Evolutionary conservation across 2,113 vertebrate species (phyloP), one percentile per base, ranked within the genome.

Genomic region (Toxotes jaculatrix): DNA sequence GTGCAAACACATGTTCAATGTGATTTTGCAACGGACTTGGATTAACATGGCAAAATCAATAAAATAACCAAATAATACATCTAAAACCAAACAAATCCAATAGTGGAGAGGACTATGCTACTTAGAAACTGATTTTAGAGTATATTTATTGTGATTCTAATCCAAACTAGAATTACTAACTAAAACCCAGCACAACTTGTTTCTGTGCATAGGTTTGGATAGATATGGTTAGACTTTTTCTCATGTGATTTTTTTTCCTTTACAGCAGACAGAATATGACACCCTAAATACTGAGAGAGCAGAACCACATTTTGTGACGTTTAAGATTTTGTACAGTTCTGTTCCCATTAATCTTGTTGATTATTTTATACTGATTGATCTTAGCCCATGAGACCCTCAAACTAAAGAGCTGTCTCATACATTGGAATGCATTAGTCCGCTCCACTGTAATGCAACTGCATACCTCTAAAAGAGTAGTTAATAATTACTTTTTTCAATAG

Each of bases 141-240:
- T 53, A 13, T 76, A 55, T 27, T 27, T 77, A 36, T 57, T 70
- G 11, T 60, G 21, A 74, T 60, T 63, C 2, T 40, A 73, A 43
- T 53, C 17, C 10, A 27, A 61, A 64, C 2, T 56, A n/a, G 16
- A 70, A 49, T 38, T 69, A 74, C 9, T 57, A 12, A 71, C 68
- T 78, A 4, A 69, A 65, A 55, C 34, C 61, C 38, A 64, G 56
- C 64, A 36, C 1, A 40, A 27, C 74, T 79, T 75, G 34, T 81
- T 38, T 74, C 13, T 72, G 34, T n/a, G 12, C 3, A 60, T 32
- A 13, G 4, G 2, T 43, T 36, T 67, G 7, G 31, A 31, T 59
- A 57, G 12, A 55, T 23, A 65, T 2, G 32, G 19, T 47, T 64
- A 74, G 5, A 60, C 2, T 27, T 43, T 57, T 55, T 34, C 45